phyloP scores from a whole-genome alignment of 2,113 vertebrate genomes.

The Noturus placidus region DNA sequence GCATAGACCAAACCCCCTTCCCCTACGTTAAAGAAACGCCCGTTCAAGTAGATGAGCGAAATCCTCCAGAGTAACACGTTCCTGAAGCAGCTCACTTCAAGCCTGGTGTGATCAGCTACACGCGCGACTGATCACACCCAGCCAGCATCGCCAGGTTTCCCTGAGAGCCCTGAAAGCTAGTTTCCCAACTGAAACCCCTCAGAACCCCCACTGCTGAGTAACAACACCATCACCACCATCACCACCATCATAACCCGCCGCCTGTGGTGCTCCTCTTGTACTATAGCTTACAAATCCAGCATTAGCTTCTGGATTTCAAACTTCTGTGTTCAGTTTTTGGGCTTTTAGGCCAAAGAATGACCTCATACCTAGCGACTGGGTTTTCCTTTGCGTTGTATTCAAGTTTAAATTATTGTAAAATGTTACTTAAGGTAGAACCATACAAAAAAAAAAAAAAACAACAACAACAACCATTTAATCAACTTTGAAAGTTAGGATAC shows the following conservation, averaged over 20 bases:
- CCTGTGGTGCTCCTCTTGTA: background rate
- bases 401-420: background rate
- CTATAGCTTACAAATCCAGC: background rate
- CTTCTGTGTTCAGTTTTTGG: background rate
- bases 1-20: conserved; percentile 63
- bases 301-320: background rate
- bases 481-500: background rate
- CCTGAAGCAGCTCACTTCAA: conserved; percentile 47
- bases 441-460: background rate
- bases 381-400: background rate
- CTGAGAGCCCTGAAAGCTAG: background rate
- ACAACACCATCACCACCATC: background rate
- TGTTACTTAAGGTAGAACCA: background rate
- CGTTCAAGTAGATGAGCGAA: conserved; percentile 66
- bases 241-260: background rate
- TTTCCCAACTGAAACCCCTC: background rate
- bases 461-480: background rate
- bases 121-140: background rate
- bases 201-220: background rate
- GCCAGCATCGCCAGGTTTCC: background rate
- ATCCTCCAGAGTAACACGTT: conserved; percentile 14
- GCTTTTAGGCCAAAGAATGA: background rate
- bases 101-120: background rate
- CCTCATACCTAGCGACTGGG: background rate
- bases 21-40: conserved; percentile 58